These are phyloP conservation scores for Plagodis pulveraria DNA, from an alignment of 2,888 invertebrate genomes.

Conservation along the genomic window DNA sequence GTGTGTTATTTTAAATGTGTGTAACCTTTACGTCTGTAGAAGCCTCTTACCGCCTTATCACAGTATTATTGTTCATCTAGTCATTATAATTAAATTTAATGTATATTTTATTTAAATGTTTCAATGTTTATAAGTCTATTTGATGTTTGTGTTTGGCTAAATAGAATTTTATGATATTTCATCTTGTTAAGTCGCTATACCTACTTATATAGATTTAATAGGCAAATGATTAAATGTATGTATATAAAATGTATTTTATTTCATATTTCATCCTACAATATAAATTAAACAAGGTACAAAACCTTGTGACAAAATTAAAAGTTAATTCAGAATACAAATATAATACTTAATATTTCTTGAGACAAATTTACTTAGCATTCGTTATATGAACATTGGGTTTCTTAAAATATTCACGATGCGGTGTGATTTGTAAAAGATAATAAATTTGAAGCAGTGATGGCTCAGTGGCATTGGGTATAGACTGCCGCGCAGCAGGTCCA, in stretches of 20 bases:
- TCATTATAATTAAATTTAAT: conserved; percentile 6
- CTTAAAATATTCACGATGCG: too few species aligned
- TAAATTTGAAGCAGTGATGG: too few species aligned
- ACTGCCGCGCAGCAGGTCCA: too few species aligned
- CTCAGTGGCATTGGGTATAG: too few species aligned
- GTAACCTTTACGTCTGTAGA: neutral
- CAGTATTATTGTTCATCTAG: conserved; percentile 18
- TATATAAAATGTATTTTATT: conserved; percentile 61
- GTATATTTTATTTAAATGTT: conserved; percentile 24
- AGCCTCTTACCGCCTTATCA: conserved; percentile 10
- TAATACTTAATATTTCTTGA: too few species aligned
- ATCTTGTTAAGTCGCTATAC: conserved; percentile 61
- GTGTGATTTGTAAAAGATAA: too few species aligned
- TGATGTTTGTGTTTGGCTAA: conserved; percentile 34
- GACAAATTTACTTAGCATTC: too few species aligned
- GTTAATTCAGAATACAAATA: too few species aligned
- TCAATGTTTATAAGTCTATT: conserved; percentile 30
- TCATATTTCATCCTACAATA: too few species aligned
- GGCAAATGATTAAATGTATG: conserved; percentile 70
- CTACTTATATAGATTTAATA: conserved; percentile 62
- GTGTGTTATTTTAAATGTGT: neutral
- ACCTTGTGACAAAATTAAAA: too few species aligned
- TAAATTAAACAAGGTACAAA: too few species aligned
- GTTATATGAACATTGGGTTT: too few species aligned
- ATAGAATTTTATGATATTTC: conserved; percentile 48